phyloP scores from a whole-genome alignment of 2,113 vertebrate genomes.

The Diadophis punctatus region DNA sequence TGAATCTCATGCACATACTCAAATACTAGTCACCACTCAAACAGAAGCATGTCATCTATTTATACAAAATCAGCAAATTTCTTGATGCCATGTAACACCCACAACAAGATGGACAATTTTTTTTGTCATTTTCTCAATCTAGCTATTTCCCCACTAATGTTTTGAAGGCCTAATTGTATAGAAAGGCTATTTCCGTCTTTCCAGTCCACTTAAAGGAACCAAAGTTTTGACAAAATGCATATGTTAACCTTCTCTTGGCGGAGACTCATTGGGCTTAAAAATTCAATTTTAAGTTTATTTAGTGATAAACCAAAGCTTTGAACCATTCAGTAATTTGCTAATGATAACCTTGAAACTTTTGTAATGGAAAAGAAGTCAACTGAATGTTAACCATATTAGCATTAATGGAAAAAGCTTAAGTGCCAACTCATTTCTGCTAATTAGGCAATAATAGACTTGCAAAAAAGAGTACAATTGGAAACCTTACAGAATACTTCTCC shows the following conservation, averaged over 20 bases:
- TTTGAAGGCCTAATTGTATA: not conserved
- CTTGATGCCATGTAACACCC: not conserved
- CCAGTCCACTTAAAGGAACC: not conserved
- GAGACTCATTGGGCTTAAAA: not conserved
- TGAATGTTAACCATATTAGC: constrained; percentile 2
- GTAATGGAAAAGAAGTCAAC: constrained; percentile 13
- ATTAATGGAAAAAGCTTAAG: constrained; percentile 12
- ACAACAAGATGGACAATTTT: not conserved
- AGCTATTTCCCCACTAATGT: not conserved
- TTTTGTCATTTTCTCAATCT: not conserved
- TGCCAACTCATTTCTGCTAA: constrained; percentile 15
- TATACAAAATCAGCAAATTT: not conserved
- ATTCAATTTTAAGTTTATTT: constrained; percentile 10
- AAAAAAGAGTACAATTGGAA: constrained; percentile 1
- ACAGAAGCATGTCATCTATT: not conserved
- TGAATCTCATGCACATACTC: not conserved
- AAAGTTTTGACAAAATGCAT: not conserved
- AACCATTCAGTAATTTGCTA: not conserved
- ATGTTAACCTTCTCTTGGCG: not conserved
- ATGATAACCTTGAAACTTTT: constrained; percentile 17
- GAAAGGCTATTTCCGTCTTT: not conserved
- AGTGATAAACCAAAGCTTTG: not conserved
- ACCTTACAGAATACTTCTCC: not conserved
- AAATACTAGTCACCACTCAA: not conserved
- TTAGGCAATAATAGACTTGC: not conserved